A percentile compares a stretch with the other conserved stretches of the same genome.
Evolutionary conservation across 2,113 vertebrate species (phyloP).

Genomic region (Bombycilla garrulus): DNA sequence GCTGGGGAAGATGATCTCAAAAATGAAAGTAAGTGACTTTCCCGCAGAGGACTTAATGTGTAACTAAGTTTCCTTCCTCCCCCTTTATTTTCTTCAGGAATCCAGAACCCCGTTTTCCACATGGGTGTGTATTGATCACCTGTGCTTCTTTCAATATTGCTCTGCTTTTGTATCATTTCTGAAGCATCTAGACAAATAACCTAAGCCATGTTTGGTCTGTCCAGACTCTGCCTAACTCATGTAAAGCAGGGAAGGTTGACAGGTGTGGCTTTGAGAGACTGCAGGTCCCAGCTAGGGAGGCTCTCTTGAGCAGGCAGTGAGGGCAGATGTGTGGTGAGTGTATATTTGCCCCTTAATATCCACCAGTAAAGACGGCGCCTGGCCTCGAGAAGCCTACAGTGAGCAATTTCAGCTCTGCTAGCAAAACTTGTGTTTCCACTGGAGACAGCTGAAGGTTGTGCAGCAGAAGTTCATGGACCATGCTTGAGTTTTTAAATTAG

Average conservation of each 20-base stretch:
- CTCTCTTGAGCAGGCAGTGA: neutral
- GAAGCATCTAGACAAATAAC: neutral
- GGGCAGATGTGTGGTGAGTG: neutral
- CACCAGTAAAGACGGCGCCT: neutral
- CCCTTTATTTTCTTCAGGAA: neutral
- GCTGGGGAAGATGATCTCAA: neutral
- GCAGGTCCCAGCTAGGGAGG: neutral
- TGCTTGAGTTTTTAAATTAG: neutral
- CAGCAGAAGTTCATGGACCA: neutral
- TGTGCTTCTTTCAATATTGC: neutral
- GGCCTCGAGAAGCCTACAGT: neutral
- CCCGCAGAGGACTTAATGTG: neutral
- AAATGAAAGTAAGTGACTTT: neutral
- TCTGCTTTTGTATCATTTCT: neutral
- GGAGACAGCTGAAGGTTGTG: neutral
- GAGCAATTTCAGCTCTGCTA: neutral
- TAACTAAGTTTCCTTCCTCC: neutral
- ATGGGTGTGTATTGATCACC: neutral
- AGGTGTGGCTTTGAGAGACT: neutral
- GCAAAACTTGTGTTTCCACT: neutral
- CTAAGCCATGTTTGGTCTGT: neutral
- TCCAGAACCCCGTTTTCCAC: neutral
- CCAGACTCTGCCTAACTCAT: neutral
- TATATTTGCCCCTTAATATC: neutral
- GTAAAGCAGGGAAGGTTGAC: neutral